Evolutionary conservation across 2,888 invertebrate species (phyloP), one percentile per base, ranked within the genome.

Genomic region (Drosophila peninsularis): DNA sequence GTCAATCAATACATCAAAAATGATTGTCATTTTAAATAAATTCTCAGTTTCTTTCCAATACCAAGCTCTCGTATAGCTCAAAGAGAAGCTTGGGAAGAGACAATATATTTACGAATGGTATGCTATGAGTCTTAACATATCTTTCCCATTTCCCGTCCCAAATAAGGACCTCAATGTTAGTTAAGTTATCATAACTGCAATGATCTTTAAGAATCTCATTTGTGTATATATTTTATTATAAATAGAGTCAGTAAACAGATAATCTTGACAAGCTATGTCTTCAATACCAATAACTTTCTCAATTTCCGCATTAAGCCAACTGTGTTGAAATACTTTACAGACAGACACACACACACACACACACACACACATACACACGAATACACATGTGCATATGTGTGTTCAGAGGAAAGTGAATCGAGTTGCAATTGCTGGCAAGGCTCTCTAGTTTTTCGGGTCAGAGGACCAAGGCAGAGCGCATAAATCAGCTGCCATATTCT

Each of bases 401-500:
- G n/a, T 39, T 30, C 24, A 14, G 24, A 30, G 37, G 54, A 53
- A 53, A 60, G 45, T 58, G 14, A 49, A 71, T 66, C 64, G 58
- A 21, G 10, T 27, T 63, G 64, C 27, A 52, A 30, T 50, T 36
- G 66, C 44, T 42, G 53, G 42, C 53, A 62, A 64, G 68, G 62
- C 68, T 49, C 61, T 30, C 50, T 60, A 55, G 62, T 42, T 86
- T 66, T 73, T 36, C 52, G 64, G 62, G 62, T 63, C 69, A 68
- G 41, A 45, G 54, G 27, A 68, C 30, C 63, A 36, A 9, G 47
- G 62, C 53, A 54, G 44, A 44, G 37, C 24, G 44, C 77, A 65
- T 68, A 74, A 80, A 73, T 80, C 84, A 78, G 63, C 30, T 64
- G 65, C 24, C 71, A 75, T 77, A 62, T 77, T 66, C 61, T 74